Evolutionary conservation across 2,888 invertebrate genomes (phyloP), one percentile per base, ranked within the genome.

Genomic region (Synergus umbraculus): DNA sequence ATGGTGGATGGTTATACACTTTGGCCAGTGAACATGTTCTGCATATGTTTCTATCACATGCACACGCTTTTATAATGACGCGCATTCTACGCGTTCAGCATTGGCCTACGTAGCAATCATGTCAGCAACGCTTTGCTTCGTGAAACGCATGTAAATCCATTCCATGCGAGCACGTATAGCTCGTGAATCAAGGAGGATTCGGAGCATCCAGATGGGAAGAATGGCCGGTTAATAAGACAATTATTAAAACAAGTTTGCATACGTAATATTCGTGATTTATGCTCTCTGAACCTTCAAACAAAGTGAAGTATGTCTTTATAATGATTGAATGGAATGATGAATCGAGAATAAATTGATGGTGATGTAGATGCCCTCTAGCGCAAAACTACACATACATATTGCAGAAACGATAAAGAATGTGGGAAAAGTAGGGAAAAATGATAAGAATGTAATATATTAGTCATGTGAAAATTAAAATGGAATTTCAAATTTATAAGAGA

Each of bases 131-230:
- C 86, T 84, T 86, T 86, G 84, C 87, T 89, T 86, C 90, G 88
- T 90, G 91, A 89, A 89, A 89, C 89, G 91, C 90, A 91, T 91
- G 91, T 90, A 90, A 91, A 91, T 90, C 89, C 86, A 83, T 87
- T 87, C 87, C 78, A 85, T 87, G 84, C 84, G 22, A 63, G 18
- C 18, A 22, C 76, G 64, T 78, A 78, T 54, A 78, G 79, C 81
- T 81, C 60, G 60, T 60, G 60, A 22, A 60, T 60, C 60, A 22
- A 60, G 60, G 12, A 4, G 12, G 60, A 60, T 60, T 60, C 22
- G 60, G 60, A 60, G 60, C 60, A 60, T 60, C 60, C 60, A 60
- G 60, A 60, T 60, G 22, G 22, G 22, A 60, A 60, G 22, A 60
- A 60, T 60, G 22, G 12, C 13, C 60, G 60, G 60, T 60, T 60